Base-by-base conservation (phyloP, 2,113 vertebrate species). In the Tachysurus vachellii region DNA sequence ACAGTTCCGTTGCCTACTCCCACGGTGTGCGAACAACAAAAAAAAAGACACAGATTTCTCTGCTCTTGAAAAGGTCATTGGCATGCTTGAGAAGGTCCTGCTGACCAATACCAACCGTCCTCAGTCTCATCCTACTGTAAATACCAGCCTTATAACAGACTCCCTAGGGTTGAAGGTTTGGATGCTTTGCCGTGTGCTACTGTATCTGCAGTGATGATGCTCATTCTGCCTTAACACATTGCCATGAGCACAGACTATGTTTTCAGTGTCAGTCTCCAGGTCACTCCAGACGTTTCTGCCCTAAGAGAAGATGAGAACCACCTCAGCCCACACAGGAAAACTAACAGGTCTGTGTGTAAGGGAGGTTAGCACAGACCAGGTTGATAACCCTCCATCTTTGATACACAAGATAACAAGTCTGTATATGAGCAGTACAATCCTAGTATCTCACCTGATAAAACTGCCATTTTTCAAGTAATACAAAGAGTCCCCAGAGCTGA, bases 121-220 rank as follows among this genome's bases (percentile, higher is more conserved):
- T 54, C 17, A 21, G 6, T 14, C 47, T 1, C 11, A 0, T 84
- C 50, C 64, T 36, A n/a, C n/a, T n/a, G n/a, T 70, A 84, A 16
- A 56, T 28, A 14, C 0, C 62, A 84, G 64, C 50, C 50, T 36
- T 14, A 71, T 0, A 71, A 0, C 82, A 84, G 66, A 26, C 50
- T 84, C 2, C 16, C 64, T 71, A 84, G 50, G 82, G 42, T 70
- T 42, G 66, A 85, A 47, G 68, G 53, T 73, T 47, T 85, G 16
- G 68, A 85, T 85, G 70, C 83, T 19, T 59, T 85, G 23, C 68
- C 83, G 2, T 85, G 70, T 85, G 23, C 70, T 61, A n/a, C n/a
- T n/a, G n/a, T 2, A 75, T 75, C 23, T 85, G 54, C 2, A 85
- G 47, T 4, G 31, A 75, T 61, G 70, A 68, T 47, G 83, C 70